Base-by-base conservation (phyloP, 1,140 invertebrate genomes). In the Diachasma alloeum region DNA sequence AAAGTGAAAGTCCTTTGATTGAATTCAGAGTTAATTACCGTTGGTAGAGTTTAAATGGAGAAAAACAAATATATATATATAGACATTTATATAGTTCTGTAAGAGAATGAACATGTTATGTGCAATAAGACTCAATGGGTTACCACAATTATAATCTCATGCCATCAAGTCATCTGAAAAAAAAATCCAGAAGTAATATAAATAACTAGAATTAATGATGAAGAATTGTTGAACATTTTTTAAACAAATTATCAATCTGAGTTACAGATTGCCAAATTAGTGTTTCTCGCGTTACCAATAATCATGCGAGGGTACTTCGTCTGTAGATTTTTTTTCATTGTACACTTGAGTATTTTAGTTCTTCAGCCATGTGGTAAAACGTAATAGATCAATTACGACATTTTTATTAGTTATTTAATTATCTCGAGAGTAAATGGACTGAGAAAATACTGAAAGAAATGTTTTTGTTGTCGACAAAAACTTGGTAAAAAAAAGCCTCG, bases 81-180 rank as follows among this genome's bases (percentile, higher is more conserved):
- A 56, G 31, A 31, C 39, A 42, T 42, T 42, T 42, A 42, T 42
- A 42, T 42, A 42, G 39, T 42, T 42, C 39, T 42, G 13, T 56
- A 56, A 22, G 19, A 56, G 19, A 81, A 80, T 82, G 77, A 77
- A 79, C 80, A 79, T 85, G 83, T 77, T 78, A 84, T 81, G 82
- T 87, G 85, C 85, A 88, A 88, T 86, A 87, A 87, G 80, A 84
- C 78, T 81, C 82, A 76, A 82, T 84, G 74, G 79, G 85, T 87
- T 87, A 86, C 85, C 84, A 86, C 82, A 85, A 81, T 84, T 85
- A 83, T 83, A 84, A 84, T 82, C 75, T 85, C 81, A 80, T 83
- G 79, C 80, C 79, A 84, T 81, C 67, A 67, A 83, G 83, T 85
- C 74, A 83, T 72, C 48, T 56, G 48, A 56, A 56, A 17, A 78